Conservation (phyloP, 2,888 invertebrate species). For the Kryphioiulus occultus region DNA sequence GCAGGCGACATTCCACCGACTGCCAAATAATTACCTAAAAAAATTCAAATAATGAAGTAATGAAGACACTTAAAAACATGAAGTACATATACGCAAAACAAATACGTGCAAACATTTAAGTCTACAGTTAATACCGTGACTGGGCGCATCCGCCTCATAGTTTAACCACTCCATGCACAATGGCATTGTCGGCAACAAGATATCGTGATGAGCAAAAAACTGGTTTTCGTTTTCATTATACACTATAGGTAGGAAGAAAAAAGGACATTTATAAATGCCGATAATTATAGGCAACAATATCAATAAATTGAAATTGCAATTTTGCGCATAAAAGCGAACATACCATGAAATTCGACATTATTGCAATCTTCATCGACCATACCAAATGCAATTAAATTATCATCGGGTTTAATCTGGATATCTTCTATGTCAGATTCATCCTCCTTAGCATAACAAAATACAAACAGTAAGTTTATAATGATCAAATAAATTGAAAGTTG, state of each 20-base stretch:
- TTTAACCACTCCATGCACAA: constrained; percentile 91
- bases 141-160: constrained; percentile 79
- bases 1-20: constrained; percentile 91
- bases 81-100: too few species aligned
- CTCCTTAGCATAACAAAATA: too few species aligned
- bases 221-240: constrained; percentile 89
- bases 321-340: constrained; percentile 59
- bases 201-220: constrained; percentile 93
- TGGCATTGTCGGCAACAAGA: constrained; percentile 86
- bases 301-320: too few species aligned
- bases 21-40: constrained; percentile 82
- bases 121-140: constrained; percentile 56
- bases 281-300: too few species aligned
- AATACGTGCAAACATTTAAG: too few species aligned
- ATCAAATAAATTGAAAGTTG: too few species aligned
- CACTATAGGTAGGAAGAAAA: too few species aligned
- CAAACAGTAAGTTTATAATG: too few species aligned
- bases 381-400: constrained; percentile 88
- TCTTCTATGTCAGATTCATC: constrained; percentile 78
- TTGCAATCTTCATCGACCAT: constrained; percentile 87
- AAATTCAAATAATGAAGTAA: too few species aligned
- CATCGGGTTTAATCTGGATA: constrained; percentile 83
- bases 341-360: constrained; percentile 86
- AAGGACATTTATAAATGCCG: too few species aligned
- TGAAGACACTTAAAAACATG: too few species aligned